Conservation (phyloP, 2,797 vertebrate genomes). For the Mycteria americana region DNA sequence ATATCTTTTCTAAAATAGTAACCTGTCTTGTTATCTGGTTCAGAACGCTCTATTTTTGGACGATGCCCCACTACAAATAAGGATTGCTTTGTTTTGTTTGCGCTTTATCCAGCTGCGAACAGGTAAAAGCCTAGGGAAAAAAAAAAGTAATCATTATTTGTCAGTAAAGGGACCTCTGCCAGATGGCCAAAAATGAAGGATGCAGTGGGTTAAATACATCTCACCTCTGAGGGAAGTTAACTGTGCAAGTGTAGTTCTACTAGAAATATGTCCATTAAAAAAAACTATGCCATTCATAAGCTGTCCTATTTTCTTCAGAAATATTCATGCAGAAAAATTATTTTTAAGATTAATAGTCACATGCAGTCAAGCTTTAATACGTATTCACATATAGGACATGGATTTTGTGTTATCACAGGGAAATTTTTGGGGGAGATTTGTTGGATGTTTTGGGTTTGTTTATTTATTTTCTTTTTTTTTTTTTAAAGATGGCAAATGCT, state of each 20-base stretch:
- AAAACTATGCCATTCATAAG: background rate
- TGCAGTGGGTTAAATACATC: background rate
- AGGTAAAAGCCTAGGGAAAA: background rate
- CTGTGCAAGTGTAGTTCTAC: background rate
- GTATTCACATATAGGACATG: fast-evolving
- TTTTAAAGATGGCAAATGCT: background rate
- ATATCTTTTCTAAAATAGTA: background rate
- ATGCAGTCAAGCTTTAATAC: background rate
- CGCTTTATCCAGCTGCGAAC: background rate
- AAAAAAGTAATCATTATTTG: background rate
- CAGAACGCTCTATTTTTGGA: background rate
- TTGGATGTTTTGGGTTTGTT: no score
- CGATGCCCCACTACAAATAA: background rate
- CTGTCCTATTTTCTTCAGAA: background rate
- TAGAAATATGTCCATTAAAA: background rate
- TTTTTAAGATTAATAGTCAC: background rate
- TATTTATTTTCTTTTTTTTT: no score
- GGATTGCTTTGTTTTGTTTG: background rate
- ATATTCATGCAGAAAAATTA: background rate
- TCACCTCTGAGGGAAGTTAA: background rate
- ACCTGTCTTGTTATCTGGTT: background rate
- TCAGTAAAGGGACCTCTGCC: background rate
- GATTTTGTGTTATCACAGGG: background rate
- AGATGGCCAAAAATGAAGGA: background rate
- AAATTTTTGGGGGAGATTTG: fast-evolving